These are phyloP conservation scores for Alexandromys fortis DNA, from an alignment of 2,113 vertebrate genomes.

Conservation along the genomic window DNA sequence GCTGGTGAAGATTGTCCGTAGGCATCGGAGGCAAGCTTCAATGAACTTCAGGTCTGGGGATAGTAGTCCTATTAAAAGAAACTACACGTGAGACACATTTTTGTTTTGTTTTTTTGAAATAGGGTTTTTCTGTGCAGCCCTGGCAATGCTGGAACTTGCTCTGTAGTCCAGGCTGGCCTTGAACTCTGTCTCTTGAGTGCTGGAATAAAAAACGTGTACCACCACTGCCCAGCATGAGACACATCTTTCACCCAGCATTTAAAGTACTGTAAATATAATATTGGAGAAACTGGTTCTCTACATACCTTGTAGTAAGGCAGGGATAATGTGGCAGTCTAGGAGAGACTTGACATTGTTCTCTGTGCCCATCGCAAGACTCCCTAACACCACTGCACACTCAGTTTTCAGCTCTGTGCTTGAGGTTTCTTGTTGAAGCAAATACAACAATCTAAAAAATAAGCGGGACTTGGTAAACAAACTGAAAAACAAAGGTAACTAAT, in stretches of 20 bases:
- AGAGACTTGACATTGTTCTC: slow-evolving; percentile 99
- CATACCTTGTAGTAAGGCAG: slow-evolving; percentile 97
- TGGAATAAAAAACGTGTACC: neutral
- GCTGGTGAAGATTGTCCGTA: slow-evolving; percentile 98
- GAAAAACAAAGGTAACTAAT: slow-evolving; percentile 54
- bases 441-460: slow-evolving; percentile 91
- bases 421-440: slow-evolving; percentile 97
- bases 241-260: slow-evolving; percentile 56
- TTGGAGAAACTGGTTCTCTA: slow-evolving; percentile 23
- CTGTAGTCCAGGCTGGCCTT: neutral
- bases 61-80: slow-evolving; percentile 89
- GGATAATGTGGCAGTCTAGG: slow-evolving; percentile 99
- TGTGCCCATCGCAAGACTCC: slow-evolving; percentile 99
- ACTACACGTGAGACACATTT: slow-evolving; percentile 5
- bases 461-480: slow-evolving; percentile 63
- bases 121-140: neutral
- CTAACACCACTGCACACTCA: slow-evolving; percentile 96
- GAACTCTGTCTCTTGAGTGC: neutral
- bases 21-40: slow-evolving; percentile 97
- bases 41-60: slow-evolving; percentile 96
- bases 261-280: slow-evolving; percentile 1
- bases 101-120: neutral
- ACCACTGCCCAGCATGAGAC: neutral
- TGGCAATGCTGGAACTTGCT: neutral
- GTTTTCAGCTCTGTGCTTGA: slow-evolving; percentile 95